Evolutionary conservation across 2,888 invertebrate genomes (phyloP).

Genomic region (Nephrotoma appendiculata): DNA sequence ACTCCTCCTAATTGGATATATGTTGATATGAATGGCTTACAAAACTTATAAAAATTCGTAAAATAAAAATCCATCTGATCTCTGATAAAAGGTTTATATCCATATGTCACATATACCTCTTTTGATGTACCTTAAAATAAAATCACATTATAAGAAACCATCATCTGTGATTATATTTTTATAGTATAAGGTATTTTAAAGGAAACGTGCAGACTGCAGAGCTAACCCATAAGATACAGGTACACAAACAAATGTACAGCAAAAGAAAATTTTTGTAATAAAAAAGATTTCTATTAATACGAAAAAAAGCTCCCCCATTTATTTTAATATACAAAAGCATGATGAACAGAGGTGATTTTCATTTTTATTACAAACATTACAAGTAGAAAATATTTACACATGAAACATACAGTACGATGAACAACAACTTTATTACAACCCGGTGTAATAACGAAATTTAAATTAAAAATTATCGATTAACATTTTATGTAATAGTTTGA

Average conservation of each 20-base stretch:
- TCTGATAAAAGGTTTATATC: not conserved
- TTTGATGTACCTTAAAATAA: not conserved
- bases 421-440: not conserved
- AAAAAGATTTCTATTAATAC: not conserved
- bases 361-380: not conserved
- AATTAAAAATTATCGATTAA: not conserved
- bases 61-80: not conserved
- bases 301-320: not conserved
- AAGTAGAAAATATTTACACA: not conserved
- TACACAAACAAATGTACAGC: not conserved
- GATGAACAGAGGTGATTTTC: not conserved
- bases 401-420: not conserved
- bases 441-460: not conserved
- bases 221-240: not conserved
- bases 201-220: not conserved
- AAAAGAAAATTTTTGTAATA: not conserved
- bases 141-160: not conserved
- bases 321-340: not conserved
- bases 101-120: not conserved
- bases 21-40: no score
- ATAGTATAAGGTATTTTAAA: not conserved
- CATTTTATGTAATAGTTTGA: not conserved
- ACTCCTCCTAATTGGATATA: no score
- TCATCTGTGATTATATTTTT: not conserved
- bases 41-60: no score